phyloP scores from a whole-genome alignment of 1,140 invertebrate species.

The Zelostemma sp. region DNA sequence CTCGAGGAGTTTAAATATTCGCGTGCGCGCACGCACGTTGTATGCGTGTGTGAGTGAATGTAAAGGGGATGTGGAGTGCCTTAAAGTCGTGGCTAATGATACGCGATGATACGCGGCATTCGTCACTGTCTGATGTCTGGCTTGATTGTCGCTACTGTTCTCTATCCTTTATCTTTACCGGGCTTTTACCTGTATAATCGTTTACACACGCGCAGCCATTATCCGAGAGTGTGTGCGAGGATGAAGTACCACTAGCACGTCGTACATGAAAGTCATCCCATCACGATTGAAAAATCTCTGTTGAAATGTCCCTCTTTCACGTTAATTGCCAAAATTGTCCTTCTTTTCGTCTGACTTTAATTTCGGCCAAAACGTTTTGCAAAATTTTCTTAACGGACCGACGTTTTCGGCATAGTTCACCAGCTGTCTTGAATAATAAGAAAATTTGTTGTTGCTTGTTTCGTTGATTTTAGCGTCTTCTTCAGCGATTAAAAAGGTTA shows the following conservation, averaged over 20 bases:
- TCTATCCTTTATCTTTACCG: slow-evolving; percentile 12
- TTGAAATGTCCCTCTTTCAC: too few species aligned
- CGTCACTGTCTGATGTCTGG: slow-evolving; percentile 65
- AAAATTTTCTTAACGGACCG: too few species aligned
- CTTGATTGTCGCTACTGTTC: slow-evolving; percentile 67
- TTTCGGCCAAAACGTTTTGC: too few species aligned
- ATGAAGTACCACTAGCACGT: slow-evolving; percentile 4
- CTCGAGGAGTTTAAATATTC: not conserved
- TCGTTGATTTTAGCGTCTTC: too few species aligned
- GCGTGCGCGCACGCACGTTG: too few species aligned
- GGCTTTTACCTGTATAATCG: slow-evolving; percentile 13
- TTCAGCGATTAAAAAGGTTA: too few species aligned
- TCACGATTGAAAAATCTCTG: too few species aligned
- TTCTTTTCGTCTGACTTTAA: too few species aligned
- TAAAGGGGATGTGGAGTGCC: slow-evolving; percentile 45
- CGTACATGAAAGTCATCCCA: not conserved
- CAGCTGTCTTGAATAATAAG: too few species aligned
- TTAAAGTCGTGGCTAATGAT: slow-evolving; percentile 62
- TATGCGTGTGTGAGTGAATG: slow-evolving; percentile 14
- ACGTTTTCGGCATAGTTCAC: too few species aligned
- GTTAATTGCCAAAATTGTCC: too few species aligned
- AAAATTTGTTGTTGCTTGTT: too few species aligned
- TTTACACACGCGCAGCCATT: slow-evolving; percentile 10
- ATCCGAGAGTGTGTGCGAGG: not conserved
- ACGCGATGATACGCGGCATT: slow-evolving; percentile 66